These are phyloP conservation scores for Torymus auratus DNA, from an alignment of 2,888 invertebrate genomes.

Conservation along the genomic window DNA sequence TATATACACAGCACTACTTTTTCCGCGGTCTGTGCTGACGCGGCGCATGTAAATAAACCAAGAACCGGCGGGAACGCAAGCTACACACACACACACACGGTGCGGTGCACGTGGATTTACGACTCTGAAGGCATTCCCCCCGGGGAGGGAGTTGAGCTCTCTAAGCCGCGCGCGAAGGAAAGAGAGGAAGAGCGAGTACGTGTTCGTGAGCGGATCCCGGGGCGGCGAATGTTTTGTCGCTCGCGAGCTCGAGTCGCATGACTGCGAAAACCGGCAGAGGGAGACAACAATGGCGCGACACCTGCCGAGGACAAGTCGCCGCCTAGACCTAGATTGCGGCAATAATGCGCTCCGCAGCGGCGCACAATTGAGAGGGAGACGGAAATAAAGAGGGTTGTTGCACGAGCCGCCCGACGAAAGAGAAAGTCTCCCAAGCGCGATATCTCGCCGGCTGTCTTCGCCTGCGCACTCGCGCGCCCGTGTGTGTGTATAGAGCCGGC, in stretches of 20 bases:
- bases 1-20: background rate
- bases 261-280: slow-evolving; percentile 59
- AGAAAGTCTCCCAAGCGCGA: slow-evolving; percentile 29
- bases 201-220: background rate
- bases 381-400: slow-evolving; percentile 59
- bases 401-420: slow-evolving; percentile 48
- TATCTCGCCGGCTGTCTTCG: too few relatives aligned
- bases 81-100: background rate
- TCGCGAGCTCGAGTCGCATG: slow-evolving; percentile 57
- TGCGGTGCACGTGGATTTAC: slow-evolving; percentile 17
- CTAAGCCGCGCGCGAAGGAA: background rate
- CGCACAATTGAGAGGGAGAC: slow-evolving; percentile 31
- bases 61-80: slow-evolving; percentile 23
- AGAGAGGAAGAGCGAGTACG: slow-evolving; percentile 9
- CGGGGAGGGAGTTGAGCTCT: background rate
- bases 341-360: slow-evolving; percentile 64
- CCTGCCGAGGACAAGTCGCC: slow-evolving; percentile 66
- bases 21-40: background rate
- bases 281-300: slow-evolving; percentile 69
- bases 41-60: slow-evolving; percentile 46
- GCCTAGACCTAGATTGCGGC: slow-evolving; percentile 72
- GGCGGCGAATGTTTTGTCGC: slow-evolving; percentile 66
- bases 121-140: background rate
- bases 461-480: too few relatives aligned
- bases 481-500: background rate